Conservation (phyloP, 2,113 vertebrate genomes). For the Epinephelus moara region DNA sequence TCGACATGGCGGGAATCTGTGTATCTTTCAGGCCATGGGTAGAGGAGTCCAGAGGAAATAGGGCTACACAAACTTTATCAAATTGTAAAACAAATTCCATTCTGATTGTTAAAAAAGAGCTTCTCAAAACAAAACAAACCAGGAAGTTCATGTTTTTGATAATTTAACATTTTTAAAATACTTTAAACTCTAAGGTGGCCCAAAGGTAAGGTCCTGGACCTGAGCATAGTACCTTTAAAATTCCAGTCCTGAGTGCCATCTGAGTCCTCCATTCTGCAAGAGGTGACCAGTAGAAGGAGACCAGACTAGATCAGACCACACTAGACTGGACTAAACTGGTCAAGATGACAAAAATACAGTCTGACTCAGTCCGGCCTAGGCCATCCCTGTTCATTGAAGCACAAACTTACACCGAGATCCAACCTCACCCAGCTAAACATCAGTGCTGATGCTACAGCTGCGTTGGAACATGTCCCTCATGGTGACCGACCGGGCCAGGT, state of each 20-base stretch:
- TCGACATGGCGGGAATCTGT: slow-evolving; percentile 48
- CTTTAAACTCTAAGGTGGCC: slow-evolving; percentile 49
- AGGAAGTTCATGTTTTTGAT: slow-evolving; percentile 35
- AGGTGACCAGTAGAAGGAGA: slow-evolving; percentile 42
- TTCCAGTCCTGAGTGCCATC: slow-evolving; percentile 76
- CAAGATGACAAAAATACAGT: slow-evolving; percentile 48
- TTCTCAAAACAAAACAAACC: slow-evolving; percentile 32
- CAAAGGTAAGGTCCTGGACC: slow-evolving; percentile 56
- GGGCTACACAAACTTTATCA: slow-evolving; percentile 52
- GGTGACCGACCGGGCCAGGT: slow-evolving; percentile 92
- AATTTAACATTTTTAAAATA: slow-evolving; percentile 48
- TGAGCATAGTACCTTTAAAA: slow-evolving; percentile 66
- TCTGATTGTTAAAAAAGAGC: slow-evolving; percentile 32
- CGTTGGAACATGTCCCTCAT: slow-evolving; percentile 96
- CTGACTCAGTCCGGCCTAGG: slow-evolving; percentile 31
- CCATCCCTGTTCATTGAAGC: slow-evolving; percentile 16
- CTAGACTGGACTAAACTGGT: slow-evolving; percentile 42
- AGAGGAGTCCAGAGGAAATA: slow-evolving; percentile 32
- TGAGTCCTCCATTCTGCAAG: slow-evolving; percentile 58
- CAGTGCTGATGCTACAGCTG: slow-evolving; percentile 97
- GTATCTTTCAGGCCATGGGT: slow-evolving; percentile 40
- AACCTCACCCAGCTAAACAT: slow-evolving; percentile 84
- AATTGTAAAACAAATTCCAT: slow-evolving; percentile 48
- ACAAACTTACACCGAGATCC: background rate
- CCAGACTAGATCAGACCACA: slow-evolving; percentile 32